These are phyloP conservation scores for Eristalis pertinax DNA, from an alignment of 2,888 invertebrate genomes.

Conservation along the genomic window DNA sequence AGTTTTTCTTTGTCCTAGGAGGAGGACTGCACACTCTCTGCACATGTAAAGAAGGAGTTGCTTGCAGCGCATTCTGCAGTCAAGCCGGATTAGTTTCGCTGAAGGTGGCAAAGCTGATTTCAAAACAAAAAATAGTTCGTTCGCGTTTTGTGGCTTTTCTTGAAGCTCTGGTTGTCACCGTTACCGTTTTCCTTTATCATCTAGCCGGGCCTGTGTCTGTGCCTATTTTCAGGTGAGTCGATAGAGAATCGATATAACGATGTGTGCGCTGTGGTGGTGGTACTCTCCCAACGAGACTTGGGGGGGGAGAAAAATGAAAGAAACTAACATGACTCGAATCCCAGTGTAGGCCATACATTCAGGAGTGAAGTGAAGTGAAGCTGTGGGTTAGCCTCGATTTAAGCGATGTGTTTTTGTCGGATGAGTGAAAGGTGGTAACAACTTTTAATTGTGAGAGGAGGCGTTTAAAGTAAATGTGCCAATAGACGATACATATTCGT, in stretches of 20 bases:
- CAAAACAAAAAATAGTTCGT: not conserved
- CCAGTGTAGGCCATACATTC: not conserved
- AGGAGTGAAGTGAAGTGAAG: not conserved
- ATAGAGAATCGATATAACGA: constrained; percentile 50
- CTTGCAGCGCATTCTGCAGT: constrained; percentile 1
- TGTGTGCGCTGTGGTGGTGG: not conserved
- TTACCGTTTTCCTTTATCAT: constrained; percentile 2
- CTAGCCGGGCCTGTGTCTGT: constrained; percentile 44
- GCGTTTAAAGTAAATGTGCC: not conserved
- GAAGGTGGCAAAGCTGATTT: constrained; percentile 44
- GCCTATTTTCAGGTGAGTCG: constrained; percentile 67
- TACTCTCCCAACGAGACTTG: too few relatives aligned
- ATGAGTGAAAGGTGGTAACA: constrained; percentile 17
- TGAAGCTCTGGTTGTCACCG: constrained; percentile 57
- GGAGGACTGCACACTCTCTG: constrained; percentile 6
- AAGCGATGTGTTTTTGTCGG: not conserved
- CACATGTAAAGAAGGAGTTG: not conserved
- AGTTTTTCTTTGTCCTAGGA: constrained; percentile 59
- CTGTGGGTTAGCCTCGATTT: not conserved
- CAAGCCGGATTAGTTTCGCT: not conserved
- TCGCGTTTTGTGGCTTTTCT: not conserved
- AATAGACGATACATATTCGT: not conserved
- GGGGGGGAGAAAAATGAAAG: not conserved
- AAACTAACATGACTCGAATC: not conserved
- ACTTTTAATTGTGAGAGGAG: not conserved